A percentile compares a stretch with the other conserved stretches of the same genome.
Conservation (phyloP, 2,888 invertebrate species). For the Arge pagana region DNA sequence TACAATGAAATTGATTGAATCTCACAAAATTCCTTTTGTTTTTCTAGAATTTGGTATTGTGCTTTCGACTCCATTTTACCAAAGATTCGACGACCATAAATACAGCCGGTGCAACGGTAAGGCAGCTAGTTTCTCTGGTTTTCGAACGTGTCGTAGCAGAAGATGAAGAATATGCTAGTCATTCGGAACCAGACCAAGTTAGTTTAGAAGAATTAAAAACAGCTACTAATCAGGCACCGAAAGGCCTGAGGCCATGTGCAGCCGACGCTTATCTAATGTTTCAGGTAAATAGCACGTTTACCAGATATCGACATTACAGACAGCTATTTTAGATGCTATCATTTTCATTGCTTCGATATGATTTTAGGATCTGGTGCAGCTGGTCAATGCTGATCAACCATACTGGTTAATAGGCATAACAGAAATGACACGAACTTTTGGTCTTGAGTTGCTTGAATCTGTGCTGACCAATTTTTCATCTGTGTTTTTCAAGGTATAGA, state of each 20-base stretch:
- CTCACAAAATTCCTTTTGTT: no score
- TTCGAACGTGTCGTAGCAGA: slow-evolving; percentile 84
- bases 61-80: slow-evolving; percentile 94
- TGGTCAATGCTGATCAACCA: slow-evolving; percentile 96
- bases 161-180: slow-evolving; percentile 63
- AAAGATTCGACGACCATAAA: slow-evolving; percentile 95
- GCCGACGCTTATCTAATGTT: slow-evolving; percentile 94
- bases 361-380: slow-evolving; percentile 87
- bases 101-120: slow-evolving; percentile 96
- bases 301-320: not conserved
- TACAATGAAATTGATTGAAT: no score
- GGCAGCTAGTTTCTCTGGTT: slow-evolving; percentile 91
- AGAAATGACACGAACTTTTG: slow-evolving; percentile 97
- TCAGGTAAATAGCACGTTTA: slow-evolving; percentile 78
- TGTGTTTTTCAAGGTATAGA: slow-evolving; percentile 78
- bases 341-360: slow-evolving; percentile 4
- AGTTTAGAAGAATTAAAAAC: slow-evolving; percentile 80
- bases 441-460: slow-evolving; percentile 91
- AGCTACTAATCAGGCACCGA: slow-evolving; percentile 77
- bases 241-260: slow-evolving; percentile 84
- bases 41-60: slow-evolving; percentile 85
- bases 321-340: not conserved
- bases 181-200: slow-evolving; percentile 57
- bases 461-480: slow-evolving; percentile 85
- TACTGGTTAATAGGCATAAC: slow-evolving; percentile 95